A percentile compares a stretch with the other conserved stretches of the same genome.
phyloP scores from a whole-genome alignment of 2,113 vertebrate species.

The Festucalex cinctus region DNA sequence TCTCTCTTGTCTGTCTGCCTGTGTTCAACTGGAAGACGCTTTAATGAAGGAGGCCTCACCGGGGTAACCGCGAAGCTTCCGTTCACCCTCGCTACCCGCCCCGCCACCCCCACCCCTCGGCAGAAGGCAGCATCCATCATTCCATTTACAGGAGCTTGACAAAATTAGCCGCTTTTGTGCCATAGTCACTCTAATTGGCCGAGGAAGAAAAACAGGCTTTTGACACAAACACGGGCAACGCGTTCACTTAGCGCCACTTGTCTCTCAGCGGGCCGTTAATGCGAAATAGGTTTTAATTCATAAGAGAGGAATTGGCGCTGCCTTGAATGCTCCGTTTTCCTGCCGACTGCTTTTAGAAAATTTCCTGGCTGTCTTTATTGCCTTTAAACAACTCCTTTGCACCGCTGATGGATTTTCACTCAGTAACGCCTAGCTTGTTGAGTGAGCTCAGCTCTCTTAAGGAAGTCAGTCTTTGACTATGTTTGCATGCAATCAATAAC shows the following conservation, averaged over 20 bases:
- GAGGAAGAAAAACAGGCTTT: conserved; percentile 90
- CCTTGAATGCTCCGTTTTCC: conserved; percentile 70
- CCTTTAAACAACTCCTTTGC: conserved; percentile 53
- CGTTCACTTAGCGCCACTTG: conserved; percentile 76
- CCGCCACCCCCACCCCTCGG: conserved; percentile 52
- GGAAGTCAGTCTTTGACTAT: conserved; percentile 22
- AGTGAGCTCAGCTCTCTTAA: conserved; percentile 29
- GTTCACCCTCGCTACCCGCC: conserved; percentile 78
- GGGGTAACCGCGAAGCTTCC: conserved; percentile 89
- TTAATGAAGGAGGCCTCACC: conserved; percentile 90
- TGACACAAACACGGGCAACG: conserved; percentile 89
- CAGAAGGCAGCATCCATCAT: conserved; percentile 84
- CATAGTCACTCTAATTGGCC: conserved; percentile 92
- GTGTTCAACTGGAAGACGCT: conserved; percentile 74
- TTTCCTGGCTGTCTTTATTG: conserved; percentile 46
- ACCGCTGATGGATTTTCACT: conserved; percentile 63
- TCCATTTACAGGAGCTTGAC: conserved; percentile 97
- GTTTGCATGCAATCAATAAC: neutral
- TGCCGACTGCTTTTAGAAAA: conserved; percentile 38
- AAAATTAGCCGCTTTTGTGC: conserved; percentile 94
- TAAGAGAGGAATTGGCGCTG: conserved; percentile 74
- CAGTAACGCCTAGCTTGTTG: conserved; percentile 54
- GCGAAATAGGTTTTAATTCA: conserved; percentile 84
- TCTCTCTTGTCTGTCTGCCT: conserved; percentile 29
- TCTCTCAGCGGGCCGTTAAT: conserved; percentile 87